These are phyloP conservation scores for Campaea margaritaria DNA, from an alignment of 2,888 invertebrate species.

Conservation along the genomic window DNA sequence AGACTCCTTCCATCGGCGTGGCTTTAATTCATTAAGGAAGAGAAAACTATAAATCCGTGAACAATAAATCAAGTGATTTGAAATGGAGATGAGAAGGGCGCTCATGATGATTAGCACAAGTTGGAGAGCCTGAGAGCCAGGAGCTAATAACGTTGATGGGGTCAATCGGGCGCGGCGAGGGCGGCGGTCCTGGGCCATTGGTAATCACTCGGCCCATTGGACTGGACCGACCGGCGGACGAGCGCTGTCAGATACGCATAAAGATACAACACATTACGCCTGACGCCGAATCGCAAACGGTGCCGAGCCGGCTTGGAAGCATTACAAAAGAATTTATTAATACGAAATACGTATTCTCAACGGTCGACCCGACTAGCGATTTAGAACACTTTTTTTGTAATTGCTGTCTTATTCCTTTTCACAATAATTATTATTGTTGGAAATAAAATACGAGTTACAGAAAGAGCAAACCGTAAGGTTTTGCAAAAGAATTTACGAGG, in stretches of 20 bases:
- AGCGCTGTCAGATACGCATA: too few relatives aligned
- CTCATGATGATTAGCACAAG: conserved; percentile 14
- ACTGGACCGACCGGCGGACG: conserved; percentile 2
- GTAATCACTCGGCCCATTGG: background rate
- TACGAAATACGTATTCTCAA: background rate
- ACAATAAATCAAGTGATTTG: conserved; percentile 17
- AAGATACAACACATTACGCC: background rate
- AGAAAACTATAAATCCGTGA: too few relatives aligned
- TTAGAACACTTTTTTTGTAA: background rate
- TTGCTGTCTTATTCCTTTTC: background rate
- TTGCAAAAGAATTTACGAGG: conserved; percentile 29
- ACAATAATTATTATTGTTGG: conserved; percentile 19
- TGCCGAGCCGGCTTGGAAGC: background rate
- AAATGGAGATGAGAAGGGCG: conserved; percentile 22
- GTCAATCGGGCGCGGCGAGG: background rate
- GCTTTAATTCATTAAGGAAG: too few relatives aligned
- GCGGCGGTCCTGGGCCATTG: background rate
- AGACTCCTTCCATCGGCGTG: too few relatives aligned
- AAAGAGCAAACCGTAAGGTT: conserved; percentile 19
- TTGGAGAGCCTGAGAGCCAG: background rate
- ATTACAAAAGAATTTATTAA: background rate
- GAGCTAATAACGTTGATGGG: conserved; percentile 6
- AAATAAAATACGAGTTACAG: conserved; percentile 39
- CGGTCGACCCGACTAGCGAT: background rate
- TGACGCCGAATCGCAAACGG: background rate